Evolutionary conservation across 2,113 vertebrate species (phyloP).

Genomic region (Poicephalus meyeri): DNA sequence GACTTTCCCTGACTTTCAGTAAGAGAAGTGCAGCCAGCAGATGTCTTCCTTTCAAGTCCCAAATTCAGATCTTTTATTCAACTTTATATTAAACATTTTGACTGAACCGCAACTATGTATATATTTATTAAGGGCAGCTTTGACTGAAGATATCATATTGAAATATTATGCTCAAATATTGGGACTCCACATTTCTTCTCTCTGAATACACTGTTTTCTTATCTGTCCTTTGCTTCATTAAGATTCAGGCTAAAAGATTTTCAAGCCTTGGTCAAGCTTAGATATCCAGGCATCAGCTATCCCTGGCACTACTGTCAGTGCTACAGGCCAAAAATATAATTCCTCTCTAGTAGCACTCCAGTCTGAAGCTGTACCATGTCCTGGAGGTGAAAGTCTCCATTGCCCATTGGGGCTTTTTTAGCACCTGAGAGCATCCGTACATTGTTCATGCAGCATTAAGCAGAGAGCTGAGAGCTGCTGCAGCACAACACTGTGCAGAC

Average conservation of each 20-base stretch:
- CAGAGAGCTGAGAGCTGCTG: neutral
- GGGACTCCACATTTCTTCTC: neutral
- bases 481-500: neutral
- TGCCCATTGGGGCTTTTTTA: neutral
- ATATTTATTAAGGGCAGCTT: neutral
- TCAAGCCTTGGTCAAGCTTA: neutral
- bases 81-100: neutral
- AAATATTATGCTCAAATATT: neutral
- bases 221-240: neutral
- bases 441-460: neutral
- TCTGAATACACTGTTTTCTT: rapidly evolving
- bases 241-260: neutral
- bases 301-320: neutral
- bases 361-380: neutral
- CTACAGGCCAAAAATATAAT: neutral
- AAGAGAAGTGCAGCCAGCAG: neutral
- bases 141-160: neutral
- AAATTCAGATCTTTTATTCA: neutral
- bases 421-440: neutral
- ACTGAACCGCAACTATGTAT: neutral
- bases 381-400: neutral
- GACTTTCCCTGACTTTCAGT: neutral
- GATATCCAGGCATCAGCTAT: neutral
- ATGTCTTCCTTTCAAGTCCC: neutral
- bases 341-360: neutral